Evolutionary conservation across 2,113 vertebrate genomes (phyloP).

Genomic region (Choloepus hoffmanni): DNA sequence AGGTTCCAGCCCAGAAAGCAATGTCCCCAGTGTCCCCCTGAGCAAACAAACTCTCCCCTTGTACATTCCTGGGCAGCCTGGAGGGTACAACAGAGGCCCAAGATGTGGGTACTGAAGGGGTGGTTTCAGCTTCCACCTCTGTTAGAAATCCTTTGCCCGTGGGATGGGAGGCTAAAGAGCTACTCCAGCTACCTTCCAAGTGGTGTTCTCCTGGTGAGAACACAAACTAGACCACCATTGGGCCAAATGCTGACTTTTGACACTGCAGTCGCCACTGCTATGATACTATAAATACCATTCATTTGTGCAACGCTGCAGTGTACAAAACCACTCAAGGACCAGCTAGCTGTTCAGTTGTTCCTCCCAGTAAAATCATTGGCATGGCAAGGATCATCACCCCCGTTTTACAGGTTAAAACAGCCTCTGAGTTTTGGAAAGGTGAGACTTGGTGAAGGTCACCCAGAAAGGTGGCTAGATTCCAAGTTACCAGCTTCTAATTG

Average conservation of each 20-base stretch:
- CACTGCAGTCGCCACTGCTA: accelerated
- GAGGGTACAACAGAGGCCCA: no score
- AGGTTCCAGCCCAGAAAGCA: not conserved
- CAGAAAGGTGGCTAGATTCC: not conserved
- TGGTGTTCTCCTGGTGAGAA: not conserved
- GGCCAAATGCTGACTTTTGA: not conserved
- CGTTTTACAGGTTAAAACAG: not conserved
- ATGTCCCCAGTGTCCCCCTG: not conserved
- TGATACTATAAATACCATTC: accelerated
- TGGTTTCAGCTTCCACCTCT: not conserved
- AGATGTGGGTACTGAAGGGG: no score
- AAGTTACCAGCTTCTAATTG: not conserved
- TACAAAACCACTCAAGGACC: not conserved
- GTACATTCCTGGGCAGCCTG: not conserved
- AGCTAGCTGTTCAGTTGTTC: accelerated
- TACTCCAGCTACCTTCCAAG: not conserved
- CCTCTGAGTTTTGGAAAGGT: not conserved
- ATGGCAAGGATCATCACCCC: accelerated
- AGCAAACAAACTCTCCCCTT: not conserved
- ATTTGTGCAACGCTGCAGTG: not conserved
- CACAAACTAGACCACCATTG: accelerated
- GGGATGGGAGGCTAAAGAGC: not conserved
- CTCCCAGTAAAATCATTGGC: no score
- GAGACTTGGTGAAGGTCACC: not conserved
- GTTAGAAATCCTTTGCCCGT: not conserved